These are phyloP conservation scores for Semnornis frantzii DNA, from an alignment of 2,113 vertebrate genomes.

Conservation along the genomic window DNA sequence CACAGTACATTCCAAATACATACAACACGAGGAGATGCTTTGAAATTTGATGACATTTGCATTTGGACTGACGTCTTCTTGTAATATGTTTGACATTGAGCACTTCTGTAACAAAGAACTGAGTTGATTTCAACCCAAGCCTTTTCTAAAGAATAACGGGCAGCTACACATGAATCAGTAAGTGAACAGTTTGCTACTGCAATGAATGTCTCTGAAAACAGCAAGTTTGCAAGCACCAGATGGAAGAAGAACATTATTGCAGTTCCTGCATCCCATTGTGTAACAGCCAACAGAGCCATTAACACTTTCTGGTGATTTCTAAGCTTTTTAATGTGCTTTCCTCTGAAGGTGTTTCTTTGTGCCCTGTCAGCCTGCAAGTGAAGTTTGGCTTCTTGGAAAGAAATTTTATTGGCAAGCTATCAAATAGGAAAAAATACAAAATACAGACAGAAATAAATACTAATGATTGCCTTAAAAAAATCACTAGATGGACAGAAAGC, in stretches of 20 bases:
- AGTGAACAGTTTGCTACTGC: constrained; percentile 64
- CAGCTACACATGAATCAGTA: constrained; percentile 59
- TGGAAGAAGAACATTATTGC: constrained; percentile 68
- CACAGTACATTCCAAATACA: constrained; percentile 49
- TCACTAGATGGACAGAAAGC: constrained; percentile 8
- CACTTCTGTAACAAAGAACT: constrained; percentile 46
- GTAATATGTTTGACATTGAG: constrained; percentile 42
- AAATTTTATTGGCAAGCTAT: constrained; percentile 42
- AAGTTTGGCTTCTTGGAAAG: constrained; percentile 36
- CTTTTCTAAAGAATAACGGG: constrained; percentile 55
- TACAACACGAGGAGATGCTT: constrained; percentile 10
- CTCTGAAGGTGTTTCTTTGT: constrained; percentile 50
- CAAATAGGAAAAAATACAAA: constrained; percentile 6
- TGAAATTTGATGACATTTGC: constrained; percentile 34
- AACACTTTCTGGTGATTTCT: constrained; percentile 67
- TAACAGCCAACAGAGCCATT: constrained; percentile 66
- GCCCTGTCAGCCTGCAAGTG: constrained; percentile 44
- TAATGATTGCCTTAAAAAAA: constrained; percentile 7
- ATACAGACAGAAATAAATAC: constrained; percentile 32
- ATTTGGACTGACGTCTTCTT: constrained; percentile 58
- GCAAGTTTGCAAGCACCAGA: constrained; percentile 65
- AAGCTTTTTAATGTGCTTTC: constrained; percentile 49
- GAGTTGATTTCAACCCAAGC: not conserved
- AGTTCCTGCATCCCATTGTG: constrained; percentile 59
- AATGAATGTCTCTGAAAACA: constrained; percentile 60